These are phyloP conservation scores for Drosophila nigricruria DNA, from an alignment of 2,888 invertebrate genomes.

Conservation along the genomic window DNA sequence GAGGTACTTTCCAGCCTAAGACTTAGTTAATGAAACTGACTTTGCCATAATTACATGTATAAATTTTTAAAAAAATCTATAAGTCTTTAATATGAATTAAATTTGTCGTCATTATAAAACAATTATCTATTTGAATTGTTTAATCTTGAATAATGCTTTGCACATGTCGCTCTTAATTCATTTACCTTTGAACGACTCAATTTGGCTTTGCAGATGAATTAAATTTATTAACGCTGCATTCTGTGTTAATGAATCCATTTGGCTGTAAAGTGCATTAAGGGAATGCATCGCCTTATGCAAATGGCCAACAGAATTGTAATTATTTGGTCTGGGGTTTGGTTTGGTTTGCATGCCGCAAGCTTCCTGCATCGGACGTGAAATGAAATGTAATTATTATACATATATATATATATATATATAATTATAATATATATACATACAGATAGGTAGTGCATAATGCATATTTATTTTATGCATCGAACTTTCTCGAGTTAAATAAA, in stretches of 20 bases:
- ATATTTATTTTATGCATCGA: conserved; percentile 27
- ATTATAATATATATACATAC: neutral
- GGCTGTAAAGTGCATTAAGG: conserved; percentile 29
- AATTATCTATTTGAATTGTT: neutral
- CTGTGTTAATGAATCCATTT: conserved; percentile 27
- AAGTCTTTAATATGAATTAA: too few species aligned
- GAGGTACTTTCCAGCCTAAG: too few species aligned
- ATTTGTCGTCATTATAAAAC: too few species aligned
- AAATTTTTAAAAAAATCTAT: too few species aligned
- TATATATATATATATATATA: conserved; percentile 6
- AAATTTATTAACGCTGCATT: conserved; percentile 37
- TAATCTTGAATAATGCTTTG: neutral
- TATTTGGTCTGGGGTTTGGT: conserved; percentile 37
- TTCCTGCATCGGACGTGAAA: neutral
- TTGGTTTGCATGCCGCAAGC: neutral
- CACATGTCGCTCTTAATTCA: neutral
- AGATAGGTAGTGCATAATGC: conserved; percentile 11
- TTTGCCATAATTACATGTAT: too few species aligned
- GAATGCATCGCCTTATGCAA: conserved; percentile 22
- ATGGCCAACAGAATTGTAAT: conserved; percentile 47
- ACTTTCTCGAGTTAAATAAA: neutral
- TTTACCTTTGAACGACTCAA: conserved; percentile 17
- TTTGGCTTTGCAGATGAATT: conserved; percentile 22
- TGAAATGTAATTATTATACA: conserved; percentile 1
- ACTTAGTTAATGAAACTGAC: too few species aligned